These are phyloP conservation scores for Peromyscus melanophrys DNA, from an alignment of 2,797 vertebrate genomes.

Conservation along the genomic window DNA sequence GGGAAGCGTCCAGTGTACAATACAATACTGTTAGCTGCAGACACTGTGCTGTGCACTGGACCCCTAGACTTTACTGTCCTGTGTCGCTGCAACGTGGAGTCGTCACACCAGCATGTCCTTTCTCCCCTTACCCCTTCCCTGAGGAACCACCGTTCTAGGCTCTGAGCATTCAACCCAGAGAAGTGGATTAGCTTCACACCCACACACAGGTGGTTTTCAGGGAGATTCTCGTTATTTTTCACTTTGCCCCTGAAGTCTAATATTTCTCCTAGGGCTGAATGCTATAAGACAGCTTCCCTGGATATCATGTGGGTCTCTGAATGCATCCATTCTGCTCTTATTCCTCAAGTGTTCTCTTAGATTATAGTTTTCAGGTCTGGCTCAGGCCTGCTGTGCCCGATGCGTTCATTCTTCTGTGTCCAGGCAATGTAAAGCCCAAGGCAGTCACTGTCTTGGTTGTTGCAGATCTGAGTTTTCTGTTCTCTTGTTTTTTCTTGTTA, in stretches of 20 bases:
- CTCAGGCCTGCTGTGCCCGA: neutral
- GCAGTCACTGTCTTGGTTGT: constrained; percentile 3
- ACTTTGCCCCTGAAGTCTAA: neutral
- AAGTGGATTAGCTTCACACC: neutral
- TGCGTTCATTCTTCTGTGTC: constrained; percentile 6
- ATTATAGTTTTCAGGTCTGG: neutral
- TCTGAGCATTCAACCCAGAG: neutral
- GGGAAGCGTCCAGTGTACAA: neutral
- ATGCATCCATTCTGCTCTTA: neutral
- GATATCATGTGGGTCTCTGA: neutral
- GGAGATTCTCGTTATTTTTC: neutral
- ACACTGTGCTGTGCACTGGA: neutral
- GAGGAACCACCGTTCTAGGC: neutral
- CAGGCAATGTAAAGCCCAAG: constrained; percentile 9
- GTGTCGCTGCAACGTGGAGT: neutral
- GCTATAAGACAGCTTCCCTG: neutral
- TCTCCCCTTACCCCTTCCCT: neutral
- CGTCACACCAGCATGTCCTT: neutral
- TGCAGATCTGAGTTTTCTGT: neutral
- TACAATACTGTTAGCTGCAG: neutral
- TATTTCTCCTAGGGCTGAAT: neutral
- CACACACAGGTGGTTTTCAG: neutral
- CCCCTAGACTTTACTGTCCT: neutral
- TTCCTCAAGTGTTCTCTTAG: neutral
- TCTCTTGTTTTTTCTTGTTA: constrained; percentile 48